Conservation (phyloP, 2,113 vertebrate species). For the Crypturellus undulatus region DNA sequence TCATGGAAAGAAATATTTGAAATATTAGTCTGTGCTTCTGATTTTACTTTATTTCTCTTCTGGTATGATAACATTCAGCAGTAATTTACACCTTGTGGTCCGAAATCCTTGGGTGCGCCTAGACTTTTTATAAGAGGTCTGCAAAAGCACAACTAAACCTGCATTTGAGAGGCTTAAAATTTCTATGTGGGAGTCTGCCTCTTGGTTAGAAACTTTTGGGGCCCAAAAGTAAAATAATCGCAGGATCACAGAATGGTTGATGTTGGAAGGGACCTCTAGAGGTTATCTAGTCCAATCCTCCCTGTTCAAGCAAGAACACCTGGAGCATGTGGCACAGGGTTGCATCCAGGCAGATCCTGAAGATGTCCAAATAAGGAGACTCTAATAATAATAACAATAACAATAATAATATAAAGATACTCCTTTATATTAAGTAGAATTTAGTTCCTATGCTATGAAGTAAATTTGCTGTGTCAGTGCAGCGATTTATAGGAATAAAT, state of each 20-base stretch:
- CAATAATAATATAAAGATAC: no score
- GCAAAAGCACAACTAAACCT: background rate
- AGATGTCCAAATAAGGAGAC: no score
- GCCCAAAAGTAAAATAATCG: background rate
- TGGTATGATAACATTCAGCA: background rate
- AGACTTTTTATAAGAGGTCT: background rate
- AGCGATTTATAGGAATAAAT: background rate
- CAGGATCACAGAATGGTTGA: no score
- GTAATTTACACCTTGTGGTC: background rate
- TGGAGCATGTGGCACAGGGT: no score
- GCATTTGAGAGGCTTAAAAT: background rate
- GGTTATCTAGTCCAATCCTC: no score
- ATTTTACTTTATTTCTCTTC: background rate
- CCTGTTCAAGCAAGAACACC: no score
- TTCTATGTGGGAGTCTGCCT: background rate
- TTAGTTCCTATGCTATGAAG: background rate
- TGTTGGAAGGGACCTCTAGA: no score
- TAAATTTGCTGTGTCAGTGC: background rate
- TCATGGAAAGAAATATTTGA: background rate
- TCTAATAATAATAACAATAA: no score
- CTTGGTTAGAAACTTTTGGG: background rate
- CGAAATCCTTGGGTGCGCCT: background rate
- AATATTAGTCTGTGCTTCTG: background rate
- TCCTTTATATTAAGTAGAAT: background rate
- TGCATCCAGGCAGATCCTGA: no score